Evolutionary conservation across 2,888 invertebrate species (phyloP), one percentile per base, ranked within the genome.

Genomic region (Cinara cedri): DNA sequence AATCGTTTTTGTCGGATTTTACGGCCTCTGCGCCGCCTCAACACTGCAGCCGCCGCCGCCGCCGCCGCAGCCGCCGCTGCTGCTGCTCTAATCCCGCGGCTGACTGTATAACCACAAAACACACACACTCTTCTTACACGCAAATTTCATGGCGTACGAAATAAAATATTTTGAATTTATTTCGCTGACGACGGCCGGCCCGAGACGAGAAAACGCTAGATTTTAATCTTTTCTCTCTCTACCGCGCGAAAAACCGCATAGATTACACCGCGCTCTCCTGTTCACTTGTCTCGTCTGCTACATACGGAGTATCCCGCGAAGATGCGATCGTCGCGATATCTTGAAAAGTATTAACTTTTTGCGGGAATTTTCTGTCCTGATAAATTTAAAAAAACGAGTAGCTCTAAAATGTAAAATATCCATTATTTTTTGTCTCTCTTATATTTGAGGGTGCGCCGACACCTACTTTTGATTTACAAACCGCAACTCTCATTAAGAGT

Each of bases 1-100:
- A 46, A 66, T 54, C 66, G 75, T 66, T 76, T 76, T 76, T 54
- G 75, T 57, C n/a, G 55, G 65, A 44, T 66, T 55, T 65, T 65
- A 72, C 57, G 16, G 44, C 26, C 60, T 3, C 70, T 14, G 55
- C 70, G 34, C 46, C 46, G 66, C 65, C 21, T 65, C 14, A 14
- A 19, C 21, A 44, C 62, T 19, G n/a, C n/a, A n/a, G 55, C 55
- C 19, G 19, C n/a, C 51, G 68, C 34, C 51, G 14, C 16, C 49
- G 24, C n/a, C 54, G 70, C 34, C n/a, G 13, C 26, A 34, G 2
- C 19, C 13, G n/a, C 63, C 19, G 34, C n/a, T n/a, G 1, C 19
- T 63, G 34, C 63, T 19, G 63, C 46, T 10, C 34, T 70, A 74
- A 74, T 74, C 72, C 72, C 62, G 19, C 72, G 34, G 3, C 34